These are phyloP conservation scores for Poeciliopsis presidionis DNA, from an alignment of 2,797 vertebrate genomes.

Conservation along the genomic window DNA sequence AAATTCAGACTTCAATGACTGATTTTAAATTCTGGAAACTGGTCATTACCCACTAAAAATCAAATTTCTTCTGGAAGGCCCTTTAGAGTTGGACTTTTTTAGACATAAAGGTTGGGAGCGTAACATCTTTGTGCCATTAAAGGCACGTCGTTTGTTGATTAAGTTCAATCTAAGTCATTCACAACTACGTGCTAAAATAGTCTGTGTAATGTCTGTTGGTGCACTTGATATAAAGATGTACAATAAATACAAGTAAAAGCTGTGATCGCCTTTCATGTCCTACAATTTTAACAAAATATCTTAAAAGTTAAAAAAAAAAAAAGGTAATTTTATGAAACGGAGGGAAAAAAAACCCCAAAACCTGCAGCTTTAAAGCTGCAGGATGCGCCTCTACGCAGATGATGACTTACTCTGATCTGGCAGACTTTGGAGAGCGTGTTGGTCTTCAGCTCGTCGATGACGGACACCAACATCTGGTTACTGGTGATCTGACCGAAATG, in stretches of 20 bases:
- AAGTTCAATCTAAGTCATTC: neutral
- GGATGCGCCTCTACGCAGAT: neutral
- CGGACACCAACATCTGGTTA: constrained; percentile 92
- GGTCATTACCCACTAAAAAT: neutral
- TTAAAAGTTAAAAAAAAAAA: neutral
- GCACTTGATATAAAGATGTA: neutral
- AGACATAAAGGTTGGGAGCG: neutral
- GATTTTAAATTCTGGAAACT: neutral
- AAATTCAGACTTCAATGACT: neutral
- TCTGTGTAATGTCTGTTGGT: neutral
- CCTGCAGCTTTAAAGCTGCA: neutral
- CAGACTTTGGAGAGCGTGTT: constrained; percentile 90
- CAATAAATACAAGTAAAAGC: neutral
- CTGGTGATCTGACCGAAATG: constrained; percentile 95
- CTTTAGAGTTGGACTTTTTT: neutral
- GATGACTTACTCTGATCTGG: constrained; percentile 86
- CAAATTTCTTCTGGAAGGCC: neutral
- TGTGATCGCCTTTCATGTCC: neutral
- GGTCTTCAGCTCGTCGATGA: constrained; percentile 89
- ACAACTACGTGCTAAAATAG: neutral
- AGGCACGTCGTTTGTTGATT: neutral
- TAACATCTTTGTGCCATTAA: neutral
- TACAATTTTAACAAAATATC: neutral
- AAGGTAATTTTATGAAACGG: neutral
- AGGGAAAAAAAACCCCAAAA: neutral